phyloP scores from a whole-genome alignment of 1,140 invertebrate species.

The Lepidurus arcticus region DNA sequence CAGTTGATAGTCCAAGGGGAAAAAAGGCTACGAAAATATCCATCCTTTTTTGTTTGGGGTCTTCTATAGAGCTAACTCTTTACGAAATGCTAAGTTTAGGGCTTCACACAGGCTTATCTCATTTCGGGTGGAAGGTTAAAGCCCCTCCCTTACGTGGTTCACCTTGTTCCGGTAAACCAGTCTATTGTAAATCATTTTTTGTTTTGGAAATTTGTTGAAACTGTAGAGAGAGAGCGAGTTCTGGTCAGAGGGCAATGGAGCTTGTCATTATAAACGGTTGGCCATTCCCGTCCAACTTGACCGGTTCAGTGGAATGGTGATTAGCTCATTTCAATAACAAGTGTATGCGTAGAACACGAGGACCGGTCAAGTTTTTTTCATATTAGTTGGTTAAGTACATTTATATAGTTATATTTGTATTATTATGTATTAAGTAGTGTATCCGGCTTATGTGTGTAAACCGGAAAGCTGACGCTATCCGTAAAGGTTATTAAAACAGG shows the following conservation, averaged over 20 bases:
- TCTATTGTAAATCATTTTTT: neutral
- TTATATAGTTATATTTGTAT: too few species aligned
- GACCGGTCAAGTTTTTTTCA: too few species aligned
- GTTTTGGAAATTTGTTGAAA: neutral
- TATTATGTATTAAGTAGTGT: too few species aligned
- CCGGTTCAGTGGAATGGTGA: neutral
- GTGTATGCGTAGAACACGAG: neutral
- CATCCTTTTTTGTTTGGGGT: too few species aligned
- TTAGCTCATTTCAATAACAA: neutral
- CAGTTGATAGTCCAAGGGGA: too few species aligned
- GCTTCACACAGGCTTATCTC: neutral
- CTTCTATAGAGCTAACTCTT: neutral
- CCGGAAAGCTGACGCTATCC: neutral
- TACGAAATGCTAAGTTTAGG: neutral
- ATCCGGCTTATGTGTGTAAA: neutral
- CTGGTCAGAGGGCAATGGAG: slow-evolving; percentile 17
- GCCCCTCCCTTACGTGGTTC: neutral
- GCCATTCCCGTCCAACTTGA: neutral
- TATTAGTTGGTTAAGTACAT: too few species aligned
- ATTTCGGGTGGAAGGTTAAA: slow-evolving; percentile 2
- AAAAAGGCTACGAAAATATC: too few species aligned
- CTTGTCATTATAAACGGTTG: neutral
- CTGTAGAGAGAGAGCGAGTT: neutral
- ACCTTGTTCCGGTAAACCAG: neutral
- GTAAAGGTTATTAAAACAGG: slow-evolving; percentile 8